Evolutionary conservation across 30 jellyfish, hydroid and myxozoan species (phyloP), one percentile per base, ranked within the genome.

Genomic region (Rhopilema esculentum): DNA sequence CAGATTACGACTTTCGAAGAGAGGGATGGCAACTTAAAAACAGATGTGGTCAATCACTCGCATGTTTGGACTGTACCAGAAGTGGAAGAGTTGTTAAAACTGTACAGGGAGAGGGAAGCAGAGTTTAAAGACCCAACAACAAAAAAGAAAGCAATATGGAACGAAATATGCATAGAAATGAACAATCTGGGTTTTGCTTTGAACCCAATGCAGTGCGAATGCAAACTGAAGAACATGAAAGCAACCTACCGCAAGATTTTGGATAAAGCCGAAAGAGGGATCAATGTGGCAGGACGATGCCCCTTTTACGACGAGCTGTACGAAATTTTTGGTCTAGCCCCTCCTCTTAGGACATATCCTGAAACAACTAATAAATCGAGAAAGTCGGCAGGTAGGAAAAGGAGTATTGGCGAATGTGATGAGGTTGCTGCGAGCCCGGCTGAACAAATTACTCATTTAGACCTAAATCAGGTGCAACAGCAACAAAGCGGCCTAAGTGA

Each of bases 61-160:
- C 94, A 85, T 48, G 89, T 75, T 16, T 85, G 94, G 94, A 76
- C 94, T 8, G 80, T 50, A 4, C 78, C 69, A 7, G 94, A 85
- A 50, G 76, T 75, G 23, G 88, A 85, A 26, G 69, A 65, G 17
- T 29, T 85, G 84, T 61, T 85, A 48, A 74, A 75, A 75, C 79
- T 73, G 26, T 85, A 85, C 66, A 70, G 70, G 24, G 83, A 33
- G 31, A 63, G 85, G 40, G 94, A 85, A 85, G 51, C 82, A 12
- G 94, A 85, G 17, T 68, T 85, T 27, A 85, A 76, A 52, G 94
- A 73, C 26, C 94, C 94, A 9, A 62, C 88, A 32, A 74, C 88
- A 25, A 85, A 85, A 75, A 85, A 85, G 94, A 85, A 85, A 27
- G 80, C 94, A 75, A 85, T 85, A 85, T 85, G 94, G 94, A 67